phyloP scores from a whole-genome alignment of 2,888 invertebrate species.

The Drosophila phalerata region DNA sequence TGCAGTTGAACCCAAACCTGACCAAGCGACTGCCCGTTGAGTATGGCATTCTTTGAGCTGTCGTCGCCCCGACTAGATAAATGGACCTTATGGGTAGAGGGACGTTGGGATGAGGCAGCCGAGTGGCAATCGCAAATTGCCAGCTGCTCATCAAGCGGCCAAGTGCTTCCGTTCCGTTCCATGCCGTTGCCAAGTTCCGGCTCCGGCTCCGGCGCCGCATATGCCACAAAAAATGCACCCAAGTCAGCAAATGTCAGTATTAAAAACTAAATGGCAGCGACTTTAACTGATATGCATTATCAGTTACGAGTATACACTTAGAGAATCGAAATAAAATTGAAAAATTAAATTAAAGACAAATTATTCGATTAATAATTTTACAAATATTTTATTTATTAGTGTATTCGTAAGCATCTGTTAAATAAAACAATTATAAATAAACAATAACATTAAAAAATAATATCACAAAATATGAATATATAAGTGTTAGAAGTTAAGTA shows the following conservation, averaged over 20 bases:
- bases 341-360: no score
- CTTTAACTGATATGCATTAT: slow-evolving; percentile 52
- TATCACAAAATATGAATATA: no score
- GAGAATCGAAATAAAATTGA: background rate
- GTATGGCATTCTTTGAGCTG: slow-evolving; percentile 79
- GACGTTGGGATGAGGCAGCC: background rate
- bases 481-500: no score
- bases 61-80: slow-evolving; percentile 76
- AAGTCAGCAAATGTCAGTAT: slow-evolving; percentile 33
- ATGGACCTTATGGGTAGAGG: slow-evolving; percentile 37
- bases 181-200: slow-evolving; percentile 65
- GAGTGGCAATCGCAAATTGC: slow-evolving; percentile 67
- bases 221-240: slow-evolving; percentile 53
- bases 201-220: slow-evolving; percentile 75
- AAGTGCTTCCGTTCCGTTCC: slow-evolving; percentile 67
- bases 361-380: background rate
- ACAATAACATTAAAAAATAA: no score
- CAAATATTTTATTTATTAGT: background rate
- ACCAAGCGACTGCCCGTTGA: slow-evolving; percentile 65
- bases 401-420: no score
- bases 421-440: no score
- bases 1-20: slow-evolving; percentile 25
- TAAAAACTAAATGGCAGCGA: slow-evolving; percentile 49
- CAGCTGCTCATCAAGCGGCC: slow-evolving; percentile 77
- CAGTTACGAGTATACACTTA: slow-evolving; percentile 1